These are phyloP conservation scores for Oplegnathus fasciatus DNA, from an alignment of 2,113 vertebrate species.

Conservation along the genomic window DNA sequence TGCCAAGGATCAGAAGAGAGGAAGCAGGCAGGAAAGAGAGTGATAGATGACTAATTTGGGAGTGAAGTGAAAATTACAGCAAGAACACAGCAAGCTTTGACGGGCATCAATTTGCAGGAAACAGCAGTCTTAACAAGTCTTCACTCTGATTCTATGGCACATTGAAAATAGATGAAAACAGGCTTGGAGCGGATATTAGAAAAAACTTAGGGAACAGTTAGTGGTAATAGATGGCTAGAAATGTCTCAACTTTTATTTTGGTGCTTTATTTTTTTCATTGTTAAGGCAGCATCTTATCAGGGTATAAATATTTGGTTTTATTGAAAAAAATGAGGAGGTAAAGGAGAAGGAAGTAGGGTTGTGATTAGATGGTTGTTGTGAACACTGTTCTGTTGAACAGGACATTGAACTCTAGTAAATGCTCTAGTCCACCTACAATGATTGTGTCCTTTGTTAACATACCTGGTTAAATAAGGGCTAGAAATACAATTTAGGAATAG, in stretches of 20 bases:
- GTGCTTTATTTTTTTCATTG: background rate
- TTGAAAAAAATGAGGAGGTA: background rate
- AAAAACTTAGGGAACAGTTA: background rate
- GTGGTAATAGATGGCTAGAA: background rate
- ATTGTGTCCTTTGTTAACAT: conserved; percentile 13
- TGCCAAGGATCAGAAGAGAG: conserved; percentile 31
- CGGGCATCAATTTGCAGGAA: background rate
- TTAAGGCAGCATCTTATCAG: background rate
- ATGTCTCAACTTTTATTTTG: background rate
- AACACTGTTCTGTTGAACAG: background rate
- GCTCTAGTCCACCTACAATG: background rate
- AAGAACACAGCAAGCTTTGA: conserved; percentile 10
- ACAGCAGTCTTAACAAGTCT: background rate
- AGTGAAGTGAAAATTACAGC: background rate
- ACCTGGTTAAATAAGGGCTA: conserved; percentile 27
- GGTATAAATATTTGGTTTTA: background rate
- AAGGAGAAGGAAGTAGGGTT: background rate
- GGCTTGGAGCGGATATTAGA: background rate
- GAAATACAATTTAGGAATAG: background rate
- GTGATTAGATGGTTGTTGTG: background rate
- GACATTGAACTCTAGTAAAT: conserved; percentile 1
- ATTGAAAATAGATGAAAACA: background rate
- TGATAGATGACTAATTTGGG: conserved; percentile 22
- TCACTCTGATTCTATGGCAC: background rate
- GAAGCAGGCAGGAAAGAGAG: conserved; percentile 21